These are phyloP conservation scores for Lepidocyrtinus sp. DNA, from an alignment of 2,888 invertebrate species.

Conservation along the genomic window DNA sequence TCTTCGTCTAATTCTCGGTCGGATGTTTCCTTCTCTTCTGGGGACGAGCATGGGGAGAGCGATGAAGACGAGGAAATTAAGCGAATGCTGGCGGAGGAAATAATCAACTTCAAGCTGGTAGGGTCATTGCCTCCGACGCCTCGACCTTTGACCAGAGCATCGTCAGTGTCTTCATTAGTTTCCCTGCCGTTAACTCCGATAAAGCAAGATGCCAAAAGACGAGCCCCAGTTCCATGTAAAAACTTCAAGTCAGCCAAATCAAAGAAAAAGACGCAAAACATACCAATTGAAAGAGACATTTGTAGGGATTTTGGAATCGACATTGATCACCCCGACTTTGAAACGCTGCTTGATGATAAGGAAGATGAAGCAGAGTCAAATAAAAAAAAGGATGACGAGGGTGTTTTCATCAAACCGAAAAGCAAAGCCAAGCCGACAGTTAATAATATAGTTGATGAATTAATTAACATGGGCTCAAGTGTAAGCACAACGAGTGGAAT, in stretches of 20 bases:
- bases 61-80: conserved; percentile 10
- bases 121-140: conserved; percentile 22
- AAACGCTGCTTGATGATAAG: conserved; percentile 3
- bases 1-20: conserved; percentile 14
- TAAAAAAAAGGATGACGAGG: conserved; percentile 6
- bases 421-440: not conserved
- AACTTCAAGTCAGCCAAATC: too few species aligned
- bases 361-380: conserved; percentile 9
- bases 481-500: not conserved
- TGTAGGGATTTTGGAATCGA: not conserved
- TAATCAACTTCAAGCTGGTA: not conserved
- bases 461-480: not conserved
- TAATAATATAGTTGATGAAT: conserved; percentile 15
- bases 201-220: too few species aligned
- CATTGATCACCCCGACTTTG: not conserved
- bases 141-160: conserved; percentile 1
- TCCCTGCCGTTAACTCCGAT: not conserved
- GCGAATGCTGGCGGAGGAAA: conserved; percentile 6
- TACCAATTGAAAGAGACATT: not conserved
- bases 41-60: not conserved
- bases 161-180: not conserved
- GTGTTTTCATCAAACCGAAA: too few species aligned
- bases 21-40: not conserved
- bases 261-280: too few species aligned
- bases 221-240: too few species aligned